phyloP scores from a whole-genome alignment of 2,888 invertebrate species.

The Alviniconcha strummeri region DNA sequence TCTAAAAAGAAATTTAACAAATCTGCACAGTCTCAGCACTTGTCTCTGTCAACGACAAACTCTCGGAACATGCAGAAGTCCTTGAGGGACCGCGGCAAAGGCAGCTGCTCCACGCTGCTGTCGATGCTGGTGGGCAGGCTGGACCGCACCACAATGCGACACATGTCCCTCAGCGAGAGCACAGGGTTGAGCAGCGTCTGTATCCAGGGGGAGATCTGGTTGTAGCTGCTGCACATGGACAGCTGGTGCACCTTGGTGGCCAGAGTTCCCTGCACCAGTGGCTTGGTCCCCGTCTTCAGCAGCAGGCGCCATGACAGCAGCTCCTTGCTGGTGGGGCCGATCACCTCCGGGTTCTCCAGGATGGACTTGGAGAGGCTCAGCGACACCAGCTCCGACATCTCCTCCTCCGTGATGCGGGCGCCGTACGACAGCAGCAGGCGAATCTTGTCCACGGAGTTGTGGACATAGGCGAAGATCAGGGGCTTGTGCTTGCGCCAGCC shows the following conservation, averaged over 20 bases:
- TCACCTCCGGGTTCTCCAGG: constrained; percentile 66
- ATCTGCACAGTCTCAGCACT: constrained; percentile 3
- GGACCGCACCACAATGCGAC: constrained; percentile 56
- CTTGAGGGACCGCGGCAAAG: constrained; percentile 54
- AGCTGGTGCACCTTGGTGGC: constrained; percentile 58
- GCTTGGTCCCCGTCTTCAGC: constrained; percentile 61
- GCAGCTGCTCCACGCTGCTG: constrained; percentile 51
- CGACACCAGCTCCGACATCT: constrained; percentile 65
- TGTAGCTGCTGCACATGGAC: constrained; percentile 64
- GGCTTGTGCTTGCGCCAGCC: constrained; percentile 67
- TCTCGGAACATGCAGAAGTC: constrained; percentile 53
- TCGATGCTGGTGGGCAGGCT: constrained; percentile 53
- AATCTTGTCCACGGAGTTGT: constrained; percentile 66
- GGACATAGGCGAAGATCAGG: constrained; percentile 64
- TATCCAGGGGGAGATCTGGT: constrained; percentile 62
- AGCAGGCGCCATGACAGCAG: constrained; percentile 61
- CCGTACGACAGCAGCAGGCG: constrained; percentile 63
- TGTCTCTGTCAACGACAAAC: constrained; percentile 34
- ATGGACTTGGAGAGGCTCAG: constrained; percentile 64
- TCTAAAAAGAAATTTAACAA: too few species aligned
- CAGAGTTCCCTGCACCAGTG: constrained; percentile 51
- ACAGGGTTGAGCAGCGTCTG: constrained; percentile 56
- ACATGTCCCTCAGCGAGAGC: constrained; percentile 56
- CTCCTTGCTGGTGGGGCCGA: constrained; percentile 60
- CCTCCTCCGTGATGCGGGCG: constrained; percentile 61